Conservation (phyloP, 1,140 invertebrate genomes). For the Sinella curviseta region DNA sequence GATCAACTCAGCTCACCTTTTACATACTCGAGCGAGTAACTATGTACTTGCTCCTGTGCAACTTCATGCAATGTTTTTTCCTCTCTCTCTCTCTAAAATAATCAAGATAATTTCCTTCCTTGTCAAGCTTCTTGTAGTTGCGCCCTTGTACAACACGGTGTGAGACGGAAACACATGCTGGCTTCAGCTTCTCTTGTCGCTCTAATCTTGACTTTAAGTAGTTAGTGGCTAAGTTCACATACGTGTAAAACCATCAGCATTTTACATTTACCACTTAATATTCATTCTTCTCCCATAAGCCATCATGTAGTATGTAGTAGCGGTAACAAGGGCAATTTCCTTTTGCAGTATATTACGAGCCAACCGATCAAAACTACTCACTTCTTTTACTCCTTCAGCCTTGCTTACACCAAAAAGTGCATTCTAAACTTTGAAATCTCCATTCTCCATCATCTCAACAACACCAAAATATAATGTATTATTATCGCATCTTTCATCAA, state of each 20-base stretch:
- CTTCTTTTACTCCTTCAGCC: neutral
- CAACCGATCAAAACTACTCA: neutral
- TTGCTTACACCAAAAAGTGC: neutral
- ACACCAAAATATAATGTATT: neutral
- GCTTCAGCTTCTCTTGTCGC: neutral
- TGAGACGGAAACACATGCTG: slow-evolving; percentile 12
- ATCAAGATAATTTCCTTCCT: slow-evolving; percentile 9
- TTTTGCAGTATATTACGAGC: neutral
- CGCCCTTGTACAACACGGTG: neutral
- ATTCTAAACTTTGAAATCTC: too few relatives aligned
- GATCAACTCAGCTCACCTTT: too few relatives aligned
- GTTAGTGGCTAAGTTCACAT: neutral
- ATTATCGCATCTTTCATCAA: neutral
- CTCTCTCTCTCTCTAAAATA: neutral
- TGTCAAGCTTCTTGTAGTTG: neutral
- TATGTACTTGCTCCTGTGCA: neutral
- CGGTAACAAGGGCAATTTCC: neutral
- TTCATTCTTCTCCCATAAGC: neutral
- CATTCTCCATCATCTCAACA: too few relatives aligned
- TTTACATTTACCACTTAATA: neutral
- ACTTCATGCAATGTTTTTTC: neutral
- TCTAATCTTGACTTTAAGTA: neutral
- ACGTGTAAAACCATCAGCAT: neutral
- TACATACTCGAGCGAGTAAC: neutral
- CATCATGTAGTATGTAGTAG: neutral